Conservation (phyloP, 2,888 invertebrate genomes). For the Hylaea fasciaria region DNA sequence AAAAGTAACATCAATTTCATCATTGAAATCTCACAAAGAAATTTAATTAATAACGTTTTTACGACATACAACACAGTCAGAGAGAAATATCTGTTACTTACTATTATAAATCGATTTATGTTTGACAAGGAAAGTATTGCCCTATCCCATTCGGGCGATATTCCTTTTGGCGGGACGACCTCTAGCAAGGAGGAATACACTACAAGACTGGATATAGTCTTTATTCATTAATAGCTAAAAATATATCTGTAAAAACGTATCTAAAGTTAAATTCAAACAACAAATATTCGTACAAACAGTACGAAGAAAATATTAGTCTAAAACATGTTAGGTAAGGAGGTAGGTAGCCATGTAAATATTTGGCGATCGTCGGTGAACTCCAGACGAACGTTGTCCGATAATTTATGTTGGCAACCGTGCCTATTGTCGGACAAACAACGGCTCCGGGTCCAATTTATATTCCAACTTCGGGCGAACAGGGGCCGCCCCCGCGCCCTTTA, state of each 20-base stretch:
- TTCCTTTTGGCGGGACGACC: too few species aligned
- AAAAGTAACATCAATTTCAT: background rate
- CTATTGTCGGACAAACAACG: slow-evolving; percentile 75
- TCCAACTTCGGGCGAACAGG: slow-evolving; percentile 67
- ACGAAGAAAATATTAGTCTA: slow-evolving; percentile 14
- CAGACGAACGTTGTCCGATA: slow-evolving; percentile 71
- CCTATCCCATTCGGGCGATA: too few species aligned
- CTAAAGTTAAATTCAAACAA: background rate
- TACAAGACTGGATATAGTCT: too few species aligned
- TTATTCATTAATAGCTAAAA: too few species aligned
- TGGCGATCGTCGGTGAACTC: slow-evolving; percentile 62
- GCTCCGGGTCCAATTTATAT: slow-evolving; percentile 72
- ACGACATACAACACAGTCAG: too few species aligned
- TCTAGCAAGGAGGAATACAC: too few species aligned
- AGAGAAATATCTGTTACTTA: too few species aligned
- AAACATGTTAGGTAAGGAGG: slow-evolving; percentile 40
- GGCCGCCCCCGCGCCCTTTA: slow-evolving; percentile 58
- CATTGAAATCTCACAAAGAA: too few species aligned
- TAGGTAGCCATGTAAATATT: slow-evolving; percentile 66
- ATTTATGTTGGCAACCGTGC: slow-evolving; percentile 73
- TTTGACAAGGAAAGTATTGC: too few species aligned
- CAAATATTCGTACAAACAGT: background rate
- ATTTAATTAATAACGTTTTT: too few species aligned
- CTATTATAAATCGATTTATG: too few species aligned
- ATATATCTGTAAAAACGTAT: too few species aligned